Conservation (phyloP, 2,113 vertebrate genomes). For the Ptychochromis oligacanthus region DNA sequence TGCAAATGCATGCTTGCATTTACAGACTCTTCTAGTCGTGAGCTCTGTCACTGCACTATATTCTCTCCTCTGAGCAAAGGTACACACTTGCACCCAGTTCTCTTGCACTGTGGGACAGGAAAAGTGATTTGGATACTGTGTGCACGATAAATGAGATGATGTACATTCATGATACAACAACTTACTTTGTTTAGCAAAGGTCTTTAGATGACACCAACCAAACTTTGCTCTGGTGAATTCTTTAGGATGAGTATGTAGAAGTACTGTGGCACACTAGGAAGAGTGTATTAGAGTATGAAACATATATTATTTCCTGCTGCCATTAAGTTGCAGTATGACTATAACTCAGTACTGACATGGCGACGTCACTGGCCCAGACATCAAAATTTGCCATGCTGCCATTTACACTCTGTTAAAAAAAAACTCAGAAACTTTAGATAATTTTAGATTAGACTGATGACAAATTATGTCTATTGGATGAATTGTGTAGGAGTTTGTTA, state of each 20-base stretch:
- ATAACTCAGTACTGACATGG: not conserved
- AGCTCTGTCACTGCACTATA: not conserved
- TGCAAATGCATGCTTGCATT: constrained; percentile 8
- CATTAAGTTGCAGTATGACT: not conserved
- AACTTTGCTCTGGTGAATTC: too few species aligned
- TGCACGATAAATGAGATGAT: not conserved
- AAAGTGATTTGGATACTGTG: not conserved
- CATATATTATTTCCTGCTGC: not conserved
- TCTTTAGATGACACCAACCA: too few species aligned
- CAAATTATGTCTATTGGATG: too few species aligned
- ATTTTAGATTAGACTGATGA: not conserved
- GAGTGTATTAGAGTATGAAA: not conserved
- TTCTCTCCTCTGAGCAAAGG: not conserved
- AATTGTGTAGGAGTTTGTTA: not conserved
- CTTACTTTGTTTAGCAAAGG: too few species aligned
- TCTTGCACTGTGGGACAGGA: not conserved
- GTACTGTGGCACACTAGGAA: not conserved
- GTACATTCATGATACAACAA: too few species aligned
- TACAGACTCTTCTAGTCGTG: not conserved
- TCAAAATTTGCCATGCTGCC: not conserved
- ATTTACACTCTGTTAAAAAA: not conserved
- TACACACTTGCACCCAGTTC: not conserved
- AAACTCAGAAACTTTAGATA: not conserved
- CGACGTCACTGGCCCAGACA: not conserved
- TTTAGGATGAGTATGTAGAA: not conserved